Base-by-base conservation (phyloP, 2,888 invertebrate species). In the Drosophila anceps region DNA sequence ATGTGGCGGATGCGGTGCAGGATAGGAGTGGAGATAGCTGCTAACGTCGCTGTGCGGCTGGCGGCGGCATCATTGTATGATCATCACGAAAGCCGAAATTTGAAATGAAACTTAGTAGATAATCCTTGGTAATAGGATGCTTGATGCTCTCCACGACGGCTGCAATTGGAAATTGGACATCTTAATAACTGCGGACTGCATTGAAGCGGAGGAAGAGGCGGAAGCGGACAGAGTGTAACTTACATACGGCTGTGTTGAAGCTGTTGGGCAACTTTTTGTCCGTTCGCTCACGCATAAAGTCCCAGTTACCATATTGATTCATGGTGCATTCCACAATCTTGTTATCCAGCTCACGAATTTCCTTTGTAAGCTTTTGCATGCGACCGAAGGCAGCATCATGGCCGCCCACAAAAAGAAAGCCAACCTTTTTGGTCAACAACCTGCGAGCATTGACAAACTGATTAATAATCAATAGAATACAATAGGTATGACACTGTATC, bases 211-310 rank as follows among this genome's bases (percentile, higher is more conserved):
- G n/a, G n/a, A n/a, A n/a, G n/a, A n/a, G n/a, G n/a, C n/a, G n/a
- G n/a, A n/a, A n/a, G n/a, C n/a, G n/a, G n/a, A n/a, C n/a, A 12
- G 93, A 20, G 94, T 94, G 8, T 8, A 18, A 86, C 94, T 91
- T 4, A 85, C 85, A 27, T 10, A 54, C 50, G 37, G 98, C 99
- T 12, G 99, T 99, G 9, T 94, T 95, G 79, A 93, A 96, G 79
- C 97, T 96, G 93, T 99, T 99, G 0, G 99, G 99, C 93, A 95
- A 97, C 0, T 98, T 97, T 93, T 99, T 99, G 93, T 99, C 99
- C 0, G 97, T 98, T 79, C 99, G 94, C 92, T 98, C 97, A 67
- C 99, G 95, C 97, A 99, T 97, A 92, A 97, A 98, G 59, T 96
- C 95, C 99, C 99, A 99, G 77, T 95, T 94, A 41, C 95, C 94